Evolutionary conservation across 2,888 invertebrate species (phyloP).

Genomic region (Chrysotoxum bicinctum): DNA sequence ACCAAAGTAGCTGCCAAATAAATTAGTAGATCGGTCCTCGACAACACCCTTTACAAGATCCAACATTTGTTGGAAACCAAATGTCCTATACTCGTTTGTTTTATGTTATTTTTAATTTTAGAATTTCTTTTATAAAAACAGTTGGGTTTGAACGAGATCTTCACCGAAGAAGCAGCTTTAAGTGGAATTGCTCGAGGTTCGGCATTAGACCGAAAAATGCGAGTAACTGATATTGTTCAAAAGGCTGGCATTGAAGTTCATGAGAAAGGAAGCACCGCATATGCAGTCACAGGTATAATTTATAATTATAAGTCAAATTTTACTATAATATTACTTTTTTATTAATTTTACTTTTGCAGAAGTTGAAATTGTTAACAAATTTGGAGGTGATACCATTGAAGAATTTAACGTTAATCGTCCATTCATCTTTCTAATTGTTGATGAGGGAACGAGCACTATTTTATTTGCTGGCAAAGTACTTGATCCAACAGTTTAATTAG

Average conservation of each 20-base stretch:
- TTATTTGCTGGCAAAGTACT: slow-evolving; percentile 89
- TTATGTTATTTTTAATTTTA: not conserved
- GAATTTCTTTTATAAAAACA: slow-evolving; percentile 75
- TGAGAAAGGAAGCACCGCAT: slow-evolving; percentile 88
- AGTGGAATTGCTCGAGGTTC: slow-evolving; percentile 86
- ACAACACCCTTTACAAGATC: too few species aligned
- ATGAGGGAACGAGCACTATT: slow-evolving; percentile 87
- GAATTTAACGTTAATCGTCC: slow-evolving; percentile 88
- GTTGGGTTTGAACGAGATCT: slow-evolving; percentile 89
- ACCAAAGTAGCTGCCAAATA: too few species aligned
- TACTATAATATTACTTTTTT: not conserved
- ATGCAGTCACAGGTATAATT: slow-evolving; percentile 84
- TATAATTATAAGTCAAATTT: not conserved
- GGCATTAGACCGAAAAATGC: slow-evolving; percentile 82
- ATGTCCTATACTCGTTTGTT: too few species aligned
- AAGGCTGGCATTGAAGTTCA: slow-evolving; percentile 89
- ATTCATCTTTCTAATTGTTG: slow-evolving; percentile 91
- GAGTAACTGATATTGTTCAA: slow-evolving; percentile 88
- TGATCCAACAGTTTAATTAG: slow-evolving; percentile 83
- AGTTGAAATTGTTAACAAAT: slow-evolving; percentile 87
- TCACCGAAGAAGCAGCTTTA: slow-evolving; percentile 87
- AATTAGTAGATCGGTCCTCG: too few species aligned
- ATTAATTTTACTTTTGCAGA: slow-evolving; percentile 81
- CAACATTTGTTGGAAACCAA: too few species aligned
- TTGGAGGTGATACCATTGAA: slow-evolving; percentile 84